Evolutionary conservation across 2,113 vertebrate species (phyloP).

Genomic region (Bufo gargarizans): DNA sequence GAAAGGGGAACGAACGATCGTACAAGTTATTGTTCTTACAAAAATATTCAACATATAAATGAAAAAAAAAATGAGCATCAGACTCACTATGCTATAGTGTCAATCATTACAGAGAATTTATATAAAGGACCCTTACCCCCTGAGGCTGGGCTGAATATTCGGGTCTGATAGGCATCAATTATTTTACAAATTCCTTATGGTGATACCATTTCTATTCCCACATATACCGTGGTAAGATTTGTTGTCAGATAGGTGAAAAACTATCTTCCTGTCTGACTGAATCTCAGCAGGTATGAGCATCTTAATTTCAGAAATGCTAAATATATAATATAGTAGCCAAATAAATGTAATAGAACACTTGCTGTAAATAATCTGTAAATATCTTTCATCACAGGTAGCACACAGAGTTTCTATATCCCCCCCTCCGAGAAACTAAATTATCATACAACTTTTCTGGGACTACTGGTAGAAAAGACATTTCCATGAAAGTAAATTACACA

Average conservation of each 20-base stretch:
- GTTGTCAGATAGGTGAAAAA: neutral
- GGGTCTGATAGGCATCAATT: too few relatives aligned
- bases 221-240: neutral
- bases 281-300: neutral
- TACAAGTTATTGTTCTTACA: too few relatives aligned
- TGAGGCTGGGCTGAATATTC: neutral
- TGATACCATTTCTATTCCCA: neutral
- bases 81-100: too few relatives aligned
- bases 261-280: neutral
- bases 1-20: too few relatives aligned
- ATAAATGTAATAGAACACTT: neutral
- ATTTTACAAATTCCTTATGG: too few relatives aligned
- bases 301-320: neutral
- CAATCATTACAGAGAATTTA: too few relatives aligned
- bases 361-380: conserved; percentile 4
- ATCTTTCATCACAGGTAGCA: neutral
- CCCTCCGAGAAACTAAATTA: neutral
- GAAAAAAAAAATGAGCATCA: too few relatives aligned
- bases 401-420: neutral
- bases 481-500: conserved; percentile 3
- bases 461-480: conserved; percentile 29
- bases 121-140: neutral
- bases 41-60: too few relatives aligned
- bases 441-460: neutral
- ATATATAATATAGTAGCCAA: neutral